These are phyloP conservation scores for Drosophila percnosoma DNA, from an alignment of 2,888 invertebrate genomes.

Conservation along the genomic window DNA sequence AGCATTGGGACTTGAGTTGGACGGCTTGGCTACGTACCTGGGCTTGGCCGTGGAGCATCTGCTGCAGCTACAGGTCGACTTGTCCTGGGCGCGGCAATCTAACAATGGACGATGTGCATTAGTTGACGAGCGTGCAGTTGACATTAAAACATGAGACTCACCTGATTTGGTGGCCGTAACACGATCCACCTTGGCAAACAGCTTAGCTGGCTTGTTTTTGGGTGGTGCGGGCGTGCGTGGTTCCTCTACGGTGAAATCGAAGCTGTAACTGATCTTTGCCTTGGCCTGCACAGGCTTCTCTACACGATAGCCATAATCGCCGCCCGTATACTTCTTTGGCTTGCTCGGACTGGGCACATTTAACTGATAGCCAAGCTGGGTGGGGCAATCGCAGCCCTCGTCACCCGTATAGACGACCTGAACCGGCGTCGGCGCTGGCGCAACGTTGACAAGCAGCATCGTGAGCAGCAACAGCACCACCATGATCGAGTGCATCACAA, in stretches of 20 bases:
- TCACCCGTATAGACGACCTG: constrained; percentile 79
- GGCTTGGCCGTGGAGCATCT: constrained; percentile 52
- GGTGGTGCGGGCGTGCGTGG: constrained; percentile 67
- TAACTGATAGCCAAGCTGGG: constrained; percentile 72
- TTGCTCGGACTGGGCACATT: constrained; percentile 68
- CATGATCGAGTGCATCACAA: constrained; percentile 30
- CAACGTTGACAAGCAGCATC: constrained; percentile 10
- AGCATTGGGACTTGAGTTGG: constrained; percentile 43
- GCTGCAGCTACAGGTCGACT: constrained; percentile 67
- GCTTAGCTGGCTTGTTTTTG: constrained; percentile 53
- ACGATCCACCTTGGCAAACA: constrained; percentile 78
- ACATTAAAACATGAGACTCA: constrained; percentile 34
- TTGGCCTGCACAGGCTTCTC: constrained; percentile 73
- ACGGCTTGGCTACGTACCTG: constrained; percentile 78
- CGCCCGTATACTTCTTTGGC: constrained; percentile 38
- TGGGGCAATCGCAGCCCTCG: constrained; percentile 78
- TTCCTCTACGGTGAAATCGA: constrained; percentile 82
- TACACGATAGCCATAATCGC: constrained; percentile 77
- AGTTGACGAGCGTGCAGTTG: neutral
- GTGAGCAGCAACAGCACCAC: constrained; percentile 13
- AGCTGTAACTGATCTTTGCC: constrained; percentile 76
- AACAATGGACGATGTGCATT: neutral
- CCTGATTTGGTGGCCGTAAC: constrained; percentile 74
- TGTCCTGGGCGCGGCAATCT: constrained; percentile 65
- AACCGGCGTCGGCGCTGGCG: constrained; percentile 55